Percentiles rank a stretch among this genome's conserved stretches.
Conservation (phyloP, 2,797 vertebrate genomes). For the Aldrovandia affinis region DNA sequence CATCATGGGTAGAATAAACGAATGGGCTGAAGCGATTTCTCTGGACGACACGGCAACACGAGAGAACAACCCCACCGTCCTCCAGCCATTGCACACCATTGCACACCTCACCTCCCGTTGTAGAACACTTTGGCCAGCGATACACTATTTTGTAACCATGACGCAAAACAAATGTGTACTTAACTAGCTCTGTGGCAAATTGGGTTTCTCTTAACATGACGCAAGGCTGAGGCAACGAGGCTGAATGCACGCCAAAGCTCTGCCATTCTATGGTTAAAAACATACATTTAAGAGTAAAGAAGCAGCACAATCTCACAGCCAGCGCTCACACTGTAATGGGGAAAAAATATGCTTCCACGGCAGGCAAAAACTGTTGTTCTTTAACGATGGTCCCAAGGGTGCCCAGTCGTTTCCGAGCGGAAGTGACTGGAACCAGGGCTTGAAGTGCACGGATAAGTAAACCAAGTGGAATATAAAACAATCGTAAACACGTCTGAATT, state of each 20-base stretch:
- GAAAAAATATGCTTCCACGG: background rate
- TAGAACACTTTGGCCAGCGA: background rate
- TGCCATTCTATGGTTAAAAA: background rate
- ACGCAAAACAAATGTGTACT: background rate
- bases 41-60: background rate
- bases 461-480: background rate
- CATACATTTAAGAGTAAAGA: background rate
- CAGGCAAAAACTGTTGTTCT: background rate
- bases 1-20: background rate
- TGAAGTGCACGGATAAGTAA: background rate
- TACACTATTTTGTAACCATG: background rate
- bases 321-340: background rate
- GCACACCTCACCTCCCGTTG: background rate
- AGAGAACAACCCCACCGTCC: background rate
- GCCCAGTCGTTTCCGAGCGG: background rate
- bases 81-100: background rate
- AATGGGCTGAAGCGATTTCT: background rate
- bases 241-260: slow-evolving; percentile 1
- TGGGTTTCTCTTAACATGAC: background rate
- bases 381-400: background rate
- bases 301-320: background rate
- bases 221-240: background rate
- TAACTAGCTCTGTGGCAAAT: background rate
- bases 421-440: slow-evolving; percentile 1
- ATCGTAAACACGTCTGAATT: background rate